Percentiles rank a stretch among this genome's conserved stretches.
Conservation (phyloP, 2,888 invertebrate genomes). For the Dryomyza anilis region DNA sequence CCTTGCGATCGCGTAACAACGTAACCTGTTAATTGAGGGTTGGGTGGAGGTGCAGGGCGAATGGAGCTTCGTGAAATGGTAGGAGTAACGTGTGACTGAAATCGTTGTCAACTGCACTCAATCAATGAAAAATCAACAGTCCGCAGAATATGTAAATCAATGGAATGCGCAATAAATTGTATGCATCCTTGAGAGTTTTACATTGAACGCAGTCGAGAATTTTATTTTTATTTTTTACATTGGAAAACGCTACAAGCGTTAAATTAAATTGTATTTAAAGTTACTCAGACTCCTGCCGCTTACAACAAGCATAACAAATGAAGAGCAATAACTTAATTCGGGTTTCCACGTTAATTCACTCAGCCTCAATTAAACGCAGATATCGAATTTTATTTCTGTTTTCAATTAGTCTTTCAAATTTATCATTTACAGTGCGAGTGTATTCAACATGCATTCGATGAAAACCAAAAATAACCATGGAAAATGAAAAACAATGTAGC, state of each 20-base stretch:
- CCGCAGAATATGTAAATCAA: too few species aligned
- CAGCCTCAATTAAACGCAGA: not conserved
- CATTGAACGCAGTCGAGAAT: too few species aligned
- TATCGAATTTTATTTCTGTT: not conserved
- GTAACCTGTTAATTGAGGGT: not conserved
- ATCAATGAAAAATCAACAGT: not conserved
- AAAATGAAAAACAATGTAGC: not conserved
- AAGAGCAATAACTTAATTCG: not conserved
- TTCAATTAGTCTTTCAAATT: not conserved
- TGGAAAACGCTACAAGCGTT: too few species aligned
- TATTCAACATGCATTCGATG: not conserved
- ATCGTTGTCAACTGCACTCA: not conserved
- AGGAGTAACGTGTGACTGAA: not conserved
- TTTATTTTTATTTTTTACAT: too few species aligned
- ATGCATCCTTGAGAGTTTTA: too few species aligned
- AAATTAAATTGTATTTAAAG: too few species aligned
- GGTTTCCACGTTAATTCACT: not conserved
- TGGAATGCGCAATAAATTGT: too few species aligned
- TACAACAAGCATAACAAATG: not conserved
- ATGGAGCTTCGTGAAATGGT: not conserved
- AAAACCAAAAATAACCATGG: not conserved
- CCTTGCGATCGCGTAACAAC: slow-evolving; percentile 8
- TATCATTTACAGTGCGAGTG: too few species aligned
- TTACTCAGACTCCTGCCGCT: too few species aligned
- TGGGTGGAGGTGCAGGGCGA: not conserved